Conservation (phyloP, 2,888 invertebrate species). For the Aleiodes alternator region DNA sequence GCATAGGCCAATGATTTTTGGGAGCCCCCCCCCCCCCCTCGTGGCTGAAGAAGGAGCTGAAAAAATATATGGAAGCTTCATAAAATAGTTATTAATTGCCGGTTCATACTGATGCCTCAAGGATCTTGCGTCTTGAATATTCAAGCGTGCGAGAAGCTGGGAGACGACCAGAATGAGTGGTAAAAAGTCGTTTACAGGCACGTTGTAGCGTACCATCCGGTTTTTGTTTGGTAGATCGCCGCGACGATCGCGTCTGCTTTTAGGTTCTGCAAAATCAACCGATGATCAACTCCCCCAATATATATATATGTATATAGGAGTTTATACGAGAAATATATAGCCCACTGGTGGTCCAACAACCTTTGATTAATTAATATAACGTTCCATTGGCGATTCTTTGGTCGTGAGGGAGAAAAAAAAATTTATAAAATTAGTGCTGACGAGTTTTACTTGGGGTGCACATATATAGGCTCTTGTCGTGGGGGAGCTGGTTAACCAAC, state of each 20-base stretch:
- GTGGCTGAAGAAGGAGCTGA: background rate
- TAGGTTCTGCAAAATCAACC: constrained; percentile 32
- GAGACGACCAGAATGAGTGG: constrained; percentile 36
- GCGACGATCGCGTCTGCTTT: constrained; percentile 43
- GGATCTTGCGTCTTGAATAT: constrained; percentile 67
- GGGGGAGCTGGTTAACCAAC: no score
- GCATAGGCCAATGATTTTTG: background rate
- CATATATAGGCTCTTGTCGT: constrained; percentile 4
- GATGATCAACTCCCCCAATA: constrained; percentile 57
- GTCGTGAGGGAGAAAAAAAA: background rate
- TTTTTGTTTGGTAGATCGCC: constrained; percentile 61
- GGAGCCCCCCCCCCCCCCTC: background rate
- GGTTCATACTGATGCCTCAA: constrained; percentile 57
- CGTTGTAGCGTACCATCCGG: constrained; percentile 64
- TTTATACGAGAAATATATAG: constrained; percentile 61
- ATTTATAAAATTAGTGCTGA: constrained; percentile 21
- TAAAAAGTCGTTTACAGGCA: constrained; percentile 72
- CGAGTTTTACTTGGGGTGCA: constrained; percentile 7
- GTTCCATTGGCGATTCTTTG: constrained; percentile 40
- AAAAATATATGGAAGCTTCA: constrained; percentile 61
- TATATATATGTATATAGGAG: constrained; percentile 45
- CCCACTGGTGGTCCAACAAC: constrained; percentile 54
- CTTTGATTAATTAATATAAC: constrained; percentile 50
- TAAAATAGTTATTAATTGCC: constrained; percentile 74
- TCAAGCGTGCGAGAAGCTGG: constrained; percentile 62